Evolutionary conservation across 2,797 vertebrate species (phyloP).

Genomic region (Borostomias antarcticus): DNA sequence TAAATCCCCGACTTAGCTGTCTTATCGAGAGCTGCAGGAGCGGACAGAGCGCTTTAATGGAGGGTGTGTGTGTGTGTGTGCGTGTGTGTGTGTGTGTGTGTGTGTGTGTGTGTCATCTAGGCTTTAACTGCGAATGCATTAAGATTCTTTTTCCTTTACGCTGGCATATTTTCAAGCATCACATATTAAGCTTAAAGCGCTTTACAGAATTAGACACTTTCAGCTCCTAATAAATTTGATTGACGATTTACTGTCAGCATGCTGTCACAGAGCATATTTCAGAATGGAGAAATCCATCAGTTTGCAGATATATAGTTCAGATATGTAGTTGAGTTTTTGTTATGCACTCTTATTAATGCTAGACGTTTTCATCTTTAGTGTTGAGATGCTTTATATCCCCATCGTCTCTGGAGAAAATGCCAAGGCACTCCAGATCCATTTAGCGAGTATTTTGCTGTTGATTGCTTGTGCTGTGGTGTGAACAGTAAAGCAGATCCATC

Average conservation of each 20-base stretch:
- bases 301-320: not conserved
- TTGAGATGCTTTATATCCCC: not conserved
- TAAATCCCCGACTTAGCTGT: slow-evolving; percentile 82
- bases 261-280: slow-evolving; percentile 39
- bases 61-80: slow-evolving; percentile 55
- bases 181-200: slow-evolving; percentile 59
- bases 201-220: slow-evolving; percentile 63
- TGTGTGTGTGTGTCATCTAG: slow-evolving; percentile 45
- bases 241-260: slow-evolving; percentile 39
- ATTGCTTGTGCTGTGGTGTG: slow-evolving; percentile 5
- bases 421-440: slow-evolving; percentile 14
- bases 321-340: not conserved
- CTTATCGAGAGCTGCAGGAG: slow-evolving; percentile 81
- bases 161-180: slow-evolving; percentile 55
- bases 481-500: slow-evolving; percentile 3
- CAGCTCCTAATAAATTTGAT: slow-evolving; percentile 58
- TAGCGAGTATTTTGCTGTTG: not conserved
- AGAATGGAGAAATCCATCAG: slow-evolving; percentile 34
- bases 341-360: not conserved
- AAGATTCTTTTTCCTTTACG: slow-evolving; percentile 51
- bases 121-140: slow-evolving; percentile 70
- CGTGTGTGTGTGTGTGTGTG: slow-evolving; percentile 37
- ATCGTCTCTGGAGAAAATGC: not conserved
- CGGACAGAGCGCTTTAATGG: slow-evolving; percentile 67
- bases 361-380: not conserved